Evolutionary conservation across 2,888 invertebrate genomes (phyloP).

Genomic region (Chaitophorus viminalis): DNA sequence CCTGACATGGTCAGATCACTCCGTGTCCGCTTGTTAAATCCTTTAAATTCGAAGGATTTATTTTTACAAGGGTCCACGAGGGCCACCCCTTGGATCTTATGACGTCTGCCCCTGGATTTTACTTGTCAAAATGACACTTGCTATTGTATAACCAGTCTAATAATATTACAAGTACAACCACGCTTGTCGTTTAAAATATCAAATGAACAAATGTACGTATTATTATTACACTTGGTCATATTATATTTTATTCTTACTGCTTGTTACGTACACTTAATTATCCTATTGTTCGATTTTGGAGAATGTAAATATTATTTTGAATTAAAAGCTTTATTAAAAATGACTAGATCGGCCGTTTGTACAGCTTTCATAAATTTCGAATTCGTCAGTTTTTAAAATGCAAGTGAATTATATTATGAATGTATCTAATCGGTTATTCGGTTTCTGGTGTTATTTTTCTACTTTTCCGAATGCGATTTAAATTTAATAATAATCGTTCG

Average conservation of each 20-base stretch:
- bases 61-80: slow-evolving; percentile 57
- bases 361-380: background rate
- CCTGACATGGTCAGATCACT: slow-evolving; percentile 2
- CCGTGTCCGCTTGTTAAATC: slow-evolving; percentile 27
- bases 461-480: background rate
- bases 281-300: background rate
- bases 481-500: background rate
- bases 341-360: background rate
- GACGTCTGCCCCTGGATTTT: slow-evolving; percentile 55
- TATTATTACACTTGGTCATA: slow-evolving; percentile 5
- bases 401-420: background rate
- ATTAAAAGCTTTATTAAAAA: background rate
- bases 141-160: slow-evolving; percentile 17
- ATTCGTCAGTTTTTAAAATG: background rate
- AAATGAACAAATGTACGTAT: slow-evolving; percentile 13
- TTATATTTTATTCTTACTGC: background rate
- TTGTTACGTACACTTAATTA: background rate
- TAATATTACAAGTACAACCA: slow-evolving; percentile 9
- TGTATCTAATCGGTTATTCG: background rate
- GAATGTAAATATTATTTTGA: background rate
- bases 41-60: slow-evolving; percentile 55
- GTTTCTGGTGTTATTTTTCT: too few species aligned
- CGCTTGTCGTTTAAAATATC: slow-evolving; percentile 9
- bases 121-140: slow-evolving; percentile 52
- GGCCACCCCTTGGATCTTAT: slow-evolving; percentile 2